Percentiles rank a stretch among this genome's conserved stretches.
phyloP scores from a whole-genome alignment of 2,113 vertebrate genomes.

The Arothron firmamentum region DNA sequence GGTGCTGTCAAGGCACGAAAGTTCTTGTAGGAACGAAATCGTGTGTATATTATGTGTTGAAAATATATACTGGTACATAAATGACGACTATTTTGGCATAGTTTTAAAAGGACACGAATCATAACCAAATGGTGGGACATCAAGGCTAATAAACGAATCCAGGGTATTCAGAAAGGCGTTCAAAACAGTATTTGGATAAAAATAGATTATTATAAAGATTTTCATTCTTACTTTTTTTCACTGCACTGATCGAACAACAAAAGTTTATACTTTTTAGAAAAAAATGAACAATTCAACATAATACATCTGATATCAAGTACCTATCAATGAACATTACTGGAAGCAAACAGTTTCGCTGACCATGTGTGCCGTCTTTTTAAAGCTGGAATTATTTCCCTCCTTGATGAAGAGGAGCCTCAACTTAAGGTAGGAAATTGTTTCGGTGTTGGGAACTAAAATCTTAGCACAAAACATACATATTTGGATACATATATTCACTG shows the following conservation, averaged over 20 bases:
- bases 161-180: not conserved
- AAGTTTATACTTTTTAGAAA: not conserved
- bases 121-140: too few species aligned
- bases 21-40: too few species aligned
- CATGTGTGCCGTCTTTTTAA: not conserved
- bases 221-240: too few species aligned
- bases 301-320: not conserved
- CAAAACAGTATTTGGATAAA: not conserved
- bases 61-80: too few species aligned
- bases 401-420: conserved; percentile 98
- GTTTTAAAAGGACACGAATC: too few species aligned
- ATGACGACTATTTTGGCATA: too few species aligned
- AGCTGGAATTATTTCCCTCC: conserved; percentile 99
- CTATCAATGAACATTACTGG: too few species aligned
- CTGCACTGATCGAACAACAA: too few species aligned
- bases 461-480: not conserved
- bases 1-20: not conserved
- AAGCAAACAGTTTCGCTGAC: not conserved
- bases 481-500: not conserved
- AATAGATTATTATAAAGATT: not conserved
- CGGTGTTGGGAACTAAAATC: not conserved
- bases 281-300: not conserved
- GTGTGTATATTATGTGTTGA: not conserved
- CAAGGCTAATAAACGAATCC: too few species aligned
- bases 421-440: conserved; percentile 82